Base-by-base conservation (phyloP, 1,140 invertebrate species). In the Physella acuta region DNA sequence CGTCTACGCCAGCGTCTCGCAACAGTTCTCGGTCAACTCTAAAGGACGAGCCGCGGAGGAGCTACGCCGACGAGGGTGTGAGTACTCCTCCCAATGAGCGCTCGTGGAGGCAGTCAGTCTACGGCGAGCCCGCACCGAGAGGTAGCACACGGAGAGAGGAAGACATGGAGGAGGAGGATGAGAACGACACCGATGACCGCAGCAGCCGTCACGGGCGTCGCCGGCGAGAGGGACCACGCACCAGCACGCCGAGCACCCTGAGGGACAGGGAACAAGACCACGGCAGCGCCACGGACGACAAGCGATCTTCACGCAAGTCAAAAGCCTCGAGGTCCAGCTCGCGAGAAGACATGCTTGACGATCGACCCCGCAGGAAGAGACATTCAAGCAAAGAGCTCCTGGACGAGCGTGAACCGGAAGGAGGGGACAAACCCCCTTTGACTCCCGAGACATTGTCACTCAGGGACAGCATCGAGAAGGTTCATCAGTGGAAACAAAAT, bases 381-480 rank as follows among this genome's bases (percentile, higher is more conserved):
- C 74, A 75, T 52, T 76, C 74, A 14, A 82, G 79, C 69, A 75
- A 76, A 37, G 78, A 81, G 62, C 62, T 81, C 20, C 52, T 80
- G 33, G 80, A 80, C 58, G 77, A 80, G 26, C 65, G 70, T 3
- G 74, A 78, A 0, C 67, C 64, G 26, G 70, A 71, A 17, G 58
- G 56, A 20, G 63, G 61, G 52, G 74, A 71, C 0, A 71, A 74
- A 26, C 55, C 75, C 28, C 75, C 78, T n/a, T 73, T 84, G 31
- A 83, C 82, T 30, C 77, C 78, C 24, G 82, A 84, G 74, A 79
- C 70, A 8, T 65, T 84, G 24, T 78, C 75, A n/a, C 71, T 84
- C 37, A 73, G 81, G 30, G 82, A 84, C 20, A 83, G 81, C 72
- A 84, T 84, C 44, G 81, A 82, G 66, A 84, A 84, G 70, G 82